Evolutionary conservation across 2,113 vertebrate species (phyloP).

Genomic region (Notechis scutatus): DNA sequence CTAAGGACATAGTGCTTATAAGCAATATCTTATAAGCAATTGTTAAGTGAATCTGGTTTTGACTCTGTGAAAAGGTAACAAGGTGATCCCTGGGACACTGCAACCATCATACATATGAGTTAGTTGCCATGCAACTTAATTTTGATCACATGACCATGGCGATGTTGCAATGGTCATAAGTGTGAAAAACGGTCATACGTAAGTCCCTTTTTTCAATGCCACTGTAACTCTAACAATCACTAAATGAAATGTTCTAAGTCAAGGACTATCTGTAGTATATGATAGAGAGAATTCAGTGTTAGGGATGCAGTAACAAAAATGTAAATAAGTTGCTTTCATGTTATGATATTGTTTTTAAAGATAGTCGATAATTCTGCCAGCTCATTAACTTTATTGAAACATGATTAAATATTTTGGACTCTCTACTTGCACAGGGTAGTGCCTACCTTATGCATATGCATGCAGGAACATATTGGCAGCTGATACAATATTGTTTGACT

Average conservation of each 20-base stretch:
- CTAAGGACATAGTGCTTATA: too few species aligned
- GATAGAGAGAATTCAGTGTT: conserved; percentile 23
- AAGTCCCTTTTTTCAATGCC: background rate
- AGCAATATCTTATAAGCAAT: background rate
- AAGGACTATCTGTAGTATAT: background rate
- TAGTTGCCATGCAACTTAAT: background rate
- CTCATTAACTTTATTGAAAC: conserved; percentile 51
- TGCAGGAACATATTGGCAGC: background rate
- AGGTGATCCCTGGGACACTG: background rate
- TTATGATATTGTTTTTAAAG: conserved; percentile 48
- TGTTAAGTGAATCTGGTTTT: background rate
- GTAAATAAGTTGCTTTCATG: conserved; percentile 47
- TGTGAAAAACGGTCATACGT: background rate
- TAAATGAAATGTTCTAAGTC: background rate
- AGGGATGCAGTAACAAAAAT: conserved; percentile 38
- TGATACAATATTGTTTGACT: background rate
- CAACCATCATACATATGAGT: background rate
- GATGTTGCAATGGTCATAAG: background rate
- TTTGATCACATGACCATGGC: background rate
- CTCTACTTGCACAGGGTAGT: conserved; percentile 6
- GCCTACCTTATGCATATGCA: background rate
- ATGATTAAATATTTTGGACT: conserved; percentile 47
- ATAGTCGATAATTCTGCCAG: conserved; percentile 50
- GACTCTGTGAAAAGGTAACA: background rate
- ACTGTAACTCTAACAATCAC: background rate